phyloP scores from a whole-genome alignment of 1,140 invertebrate species.

The Hycleus cichorii region DNA sequence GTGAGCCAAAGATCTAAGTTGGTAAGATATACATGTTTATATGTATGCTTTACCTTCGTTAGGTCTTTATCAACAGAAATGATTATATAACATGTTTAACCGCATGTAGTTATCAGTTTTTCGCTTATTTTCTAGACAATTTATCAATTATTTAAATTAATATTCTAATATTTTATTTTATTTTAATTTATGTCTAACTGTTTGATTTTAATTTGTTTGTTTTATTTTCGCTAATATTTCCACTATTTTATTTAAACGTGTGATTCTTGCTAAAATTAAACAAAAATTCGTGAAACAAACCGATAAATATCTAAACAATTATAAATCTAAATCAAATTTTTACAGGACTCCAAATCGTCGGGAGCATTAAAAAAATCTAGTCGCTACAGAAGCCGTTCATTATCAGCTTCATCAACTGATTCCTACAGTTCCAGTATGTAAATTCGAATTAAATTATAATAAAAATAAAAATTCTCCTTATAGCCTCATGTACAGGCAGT shows the following conservation, averaged over 20 bases:
- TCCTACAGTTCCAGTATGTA: constrained; percentile 80
- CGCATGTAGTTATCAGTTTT: too few species aligned
- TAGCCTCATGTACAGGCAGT: constrained; percentile 83
- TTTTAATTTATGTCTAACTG: too few species aligned
- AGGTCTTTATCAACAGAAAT: constrained; percentile 15
- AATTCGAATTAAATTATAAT: too few species aligned
- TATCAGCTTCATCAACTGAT: constrained; percentile 89
- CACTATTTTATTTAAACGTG: too few species aligned
- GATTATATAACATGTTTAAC: too few species aligned
- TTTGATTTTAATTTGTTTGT: too few species aligned
- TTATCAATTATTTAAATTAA: too few species aligned
- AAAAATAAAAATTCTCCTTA: constrained; percentile 21
- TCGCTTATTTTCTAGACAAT: too few species aligned
- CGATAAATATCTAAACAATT: background rate
- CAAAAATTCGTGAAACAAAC: too few species aligned
- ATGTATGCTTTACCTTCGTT: constrained; percentile 39
- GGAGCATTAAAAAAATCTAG: constrained; percentile 76
- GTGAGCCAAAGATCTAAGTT: constrained; percentile 42
- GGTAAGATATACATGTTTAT: constrained; percentile 41
- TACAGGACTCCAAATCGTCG: constrained; percentile 56
- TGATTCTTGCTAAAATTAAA: too few species aligned
- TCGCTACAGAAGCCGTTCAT: constrained; percentile 75
- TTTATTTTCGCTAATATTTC: too few species aligned
- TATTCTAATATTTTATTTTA: too few species aligned
- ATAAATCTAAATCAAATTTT: constrained; percentile 18